Conservation (phyloP, 2,113 vertebrate species). For the Dermatemys mawii region DNA sequence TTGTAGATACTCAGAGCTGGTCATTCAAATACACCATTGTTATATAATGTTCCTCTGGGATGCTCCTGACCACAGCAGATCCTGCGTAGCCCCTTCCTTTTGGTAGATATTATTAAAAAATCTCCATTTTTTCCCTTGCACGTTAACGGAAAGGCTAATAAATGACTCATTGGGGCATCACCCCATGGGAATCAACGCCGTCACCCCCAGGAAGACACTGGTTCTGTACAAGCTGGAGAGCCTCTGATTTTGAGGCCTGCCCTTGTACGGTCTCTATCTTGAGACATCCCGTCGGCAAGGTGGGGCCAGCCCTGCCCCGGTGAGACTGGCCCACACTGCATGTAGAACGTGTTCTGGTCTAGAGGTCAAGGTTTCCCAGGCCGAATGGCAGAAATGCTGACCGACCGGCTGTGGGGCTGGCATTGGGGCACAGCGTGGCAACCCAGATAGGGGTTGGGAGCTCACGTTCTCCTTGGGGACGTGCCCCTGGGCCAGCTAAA, state of each 20-base stretch:
- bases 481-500: neutral
- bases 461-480: neutral
- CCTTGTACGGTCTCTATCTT: neutral
- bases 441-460: neutral
- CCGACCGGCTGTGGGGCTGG: neutral
- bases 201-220: neutral
- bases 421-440: neutral
- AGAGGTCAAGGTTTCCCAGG: neutral
- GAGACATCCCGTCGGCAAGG: neutral
- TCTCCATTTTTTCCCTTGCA: neutral
- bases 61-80: neutral
- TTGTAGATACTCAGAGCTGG: neutral
- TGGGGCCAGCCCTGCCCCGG: neutral
- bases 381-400: neutral
- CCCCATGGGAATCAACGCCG: neutral
- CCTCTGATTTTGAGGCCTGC: no score
- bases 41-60: neutral
- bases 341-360: neutral
- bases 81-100: neutral
- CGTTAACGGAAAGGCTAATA: neutral
- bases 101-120: neutral
- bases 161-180: neutral
- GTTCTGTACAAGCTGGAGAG: neutral
- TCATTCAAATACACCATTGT: no score
- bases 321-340: neutral